Percentiles rank a stretch among this genome's conserved stretches.
Evolutionary conservation across 2,797 vertebrate genomes (phyloP).

Genomic region (Neomorphus geoffroyi): DNA sequence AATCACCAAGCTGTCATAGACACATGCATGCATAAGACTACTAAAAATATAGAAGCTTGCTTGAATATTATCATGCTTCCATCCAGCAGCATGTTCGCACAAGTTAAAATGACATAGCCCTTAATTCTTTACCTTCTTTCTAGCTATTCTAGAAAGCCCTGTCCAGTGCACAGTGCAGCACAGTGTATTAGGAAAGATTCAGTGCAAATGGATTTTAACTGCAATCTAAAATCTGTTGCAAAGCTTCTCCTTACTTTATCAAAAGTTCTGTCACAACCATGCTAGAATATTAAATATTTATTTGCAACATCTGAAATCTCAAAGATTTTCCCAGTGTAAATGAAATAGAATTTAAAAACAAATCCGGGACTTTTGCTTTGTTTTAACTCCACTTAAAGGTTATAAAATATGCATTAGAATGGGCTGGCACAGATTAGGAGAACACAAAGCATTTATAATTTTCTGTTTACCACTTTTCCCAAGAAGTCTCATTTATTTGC

Average conservation of each 20-base stretch:
- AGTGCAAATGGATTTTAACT: not conserved
- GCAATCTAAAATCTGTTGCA: not conserved
- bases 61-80: constrained; percentile 27
- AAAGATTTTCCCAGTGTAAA: constrained; percentile 35
- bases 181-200: not conserved
- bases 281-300: not conserved
- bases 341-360: not conserved
- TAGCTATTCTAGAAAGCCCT: not conserved
- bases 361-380: constrained; percentile 9
- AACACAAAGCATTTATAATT: constrained; percentile 50
- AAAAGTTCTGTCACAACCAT: not conserved
- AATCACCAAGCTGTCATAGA: constrained; percentile 62
- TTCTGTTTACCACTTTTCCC: constrained; percentile 59
- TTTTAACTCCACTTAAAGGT: constrained; percentile 53
- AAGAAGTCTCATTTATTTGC: constrained; percentile 62
- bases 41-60: constrained; percentile 48
- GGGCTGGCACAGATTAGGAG: constrained; percentile 52
- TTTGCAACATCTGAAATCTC: not conserved
- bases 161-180: not conserved
- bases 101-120: not conserved
- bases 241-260: not conserved
- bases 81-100: constrained; percentile 27
- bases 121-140: constrained; percentile 35
- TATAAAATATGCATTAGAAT: constrained; percentile 61
- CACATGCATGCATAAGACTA: constrained; percentile 9